Evolutionary conservation across 2,797 vertebrate genomes (phyloP).

Genomic region (Hephaestus fuliginosus): DNA sequence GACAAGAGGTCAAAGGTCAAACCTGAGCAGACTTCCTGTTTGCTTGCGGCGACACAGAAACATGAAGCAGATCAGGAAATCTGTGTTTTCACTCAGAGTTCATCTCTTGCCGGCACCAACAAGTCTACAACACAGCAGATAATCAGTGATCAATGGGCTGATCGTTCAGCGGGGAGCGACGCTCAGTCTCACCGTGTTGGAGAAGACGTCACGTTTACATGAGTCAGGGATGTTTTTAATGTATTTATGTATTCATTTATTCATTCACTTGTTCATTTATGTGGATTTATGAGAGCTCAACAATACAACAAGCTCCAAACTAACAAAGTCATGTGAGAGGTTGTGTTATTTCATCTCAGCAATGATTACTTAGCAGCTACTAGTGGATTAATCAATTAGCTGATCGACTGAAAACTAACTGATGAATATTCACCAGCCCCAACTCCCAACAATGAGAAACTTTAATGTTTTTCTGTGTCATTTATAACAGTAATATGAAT

Average conservation of each 20-base stretch:
- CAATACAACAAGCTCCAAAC: too few relatives aligned
- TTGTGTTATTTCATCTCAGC: too few relatives aligned
- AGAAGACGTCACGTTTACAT: neutral
- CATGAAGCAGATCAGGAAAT: neutral
- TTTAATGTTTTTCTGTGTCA: neutral
- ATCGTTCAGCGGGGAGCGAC: too few relatives aligned
- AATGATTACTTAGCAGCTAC: neutral
- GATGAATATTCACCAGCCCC: neutral
- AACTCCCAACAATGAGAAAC: neutral
- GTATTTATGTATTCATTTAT: too few relatives aligned
- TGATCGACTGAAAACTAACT: too few relatives aligned
- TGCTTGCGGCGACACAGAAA: neutral
- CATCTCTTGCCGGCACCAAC: conserved; percentile 18
- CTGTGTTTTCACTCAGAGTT: conserved; percentile 6
- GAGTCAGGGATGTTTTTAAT: too few relatives aligned
- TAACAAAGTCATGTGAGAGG: neutral
- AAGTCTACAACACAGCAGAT: conserved; percentile 4
- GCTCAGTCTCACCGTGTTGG: neutral
- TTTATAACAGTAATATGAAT: too few relatives aligned
- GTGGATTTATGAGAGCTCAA: too few relatives aligned
- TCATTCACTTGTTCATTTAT: too few relatives aligned
- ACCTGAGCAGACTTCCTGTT: conserved; percentile 20
- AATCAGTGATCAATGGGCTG: neutral
- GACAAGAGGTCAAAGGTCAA: conserved; percentile 31
- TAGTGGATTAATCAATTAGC: neutral